phyloP scores from a whole-genome alignment of 2,113 vertebrate genomes.

The Dryoscopus gambensis region DNA sequence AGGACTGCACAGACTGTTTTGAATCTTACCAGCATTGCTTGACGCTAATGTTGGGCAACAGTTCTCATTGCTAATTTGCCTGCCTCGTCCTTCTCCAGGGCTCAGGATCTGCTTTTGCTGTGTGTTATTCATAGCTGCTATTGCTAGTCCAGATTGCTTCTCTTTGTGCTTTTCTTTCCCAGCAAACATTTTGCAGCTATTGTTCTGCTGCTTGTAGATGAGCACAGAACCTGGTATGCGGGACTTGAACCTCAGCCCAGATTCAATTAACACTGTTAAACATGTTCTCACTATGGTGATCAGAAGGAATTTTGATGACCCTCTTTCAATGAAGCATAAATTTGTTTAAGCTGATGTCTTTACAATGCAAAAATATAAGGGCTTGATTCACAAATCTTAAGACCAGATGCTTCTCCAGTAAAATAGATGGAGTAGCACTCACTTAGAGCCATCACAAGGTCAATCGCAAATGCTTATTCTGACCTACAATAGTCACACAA shows the following conservation, averaged over 20 bases:
- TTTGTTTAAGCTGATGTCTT: neutral
- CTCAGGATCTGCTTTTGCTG: conserved; percentile 8
- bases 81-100: neutral
- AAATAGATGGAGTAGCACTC: neutral
- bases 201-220: conserved; percentile 15
- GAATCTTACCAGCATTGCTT: neutral
- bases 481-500: neutral
- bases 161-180: neutral
- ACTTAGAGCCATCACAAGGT: neutral
- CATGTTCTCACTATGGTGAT: neutral
- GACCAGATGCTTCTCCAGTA: neutral
- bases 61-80: neutral
- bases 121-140: conserved; percentile 1
- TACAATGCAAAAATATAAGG: neutral
- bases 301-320: conserved; percentile 53
- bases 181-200: conserved; percentile 24
- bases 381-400: neutral
- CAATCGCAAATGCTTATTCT: neutral
- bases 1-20: neutral
- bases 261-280: conserved; percentile 42
- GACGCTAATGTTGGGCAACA: neutral
- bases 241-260: conserved; percentile 50
- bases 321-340: neutral
- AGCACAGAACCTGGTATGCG: conserved; percentile 21
- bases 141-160: neutral